Conservation (phyloP, 2,888 invertebrate species). For the Synanthedon tipuliformis region DNA sequence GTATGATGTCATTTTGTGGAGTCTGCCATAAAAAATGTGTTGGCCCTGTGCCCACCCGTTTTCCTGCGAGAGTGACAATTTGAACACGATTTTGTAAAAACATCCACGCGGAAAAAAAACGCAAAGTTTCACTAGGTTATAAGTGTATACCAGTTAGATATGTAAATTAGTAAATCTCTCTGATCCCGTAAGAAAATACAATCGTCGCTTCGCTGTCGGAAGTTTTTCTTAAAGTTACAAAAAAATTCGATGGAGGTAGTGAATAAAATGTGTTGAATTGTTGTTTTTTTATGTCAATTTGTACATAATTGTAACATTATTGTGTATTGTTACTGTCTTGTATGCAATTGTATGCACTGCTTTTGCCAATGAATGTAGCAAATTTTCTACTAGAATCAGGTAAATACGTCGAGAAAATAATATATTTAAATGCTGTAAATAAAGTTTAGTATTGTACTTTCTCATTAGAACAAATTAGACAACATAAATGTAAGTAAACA, state of each 20-base stretch:
- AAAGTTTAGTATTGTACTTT: no score
- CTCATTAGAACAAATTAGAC: no score
- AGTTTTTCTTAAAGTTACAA: not conserved
- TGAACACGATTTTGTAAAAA: constrained; percentile 41
- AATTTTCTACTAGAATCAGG: no score
- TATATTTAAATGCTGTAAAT: no score
- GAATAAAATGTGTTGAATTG: not conserved
- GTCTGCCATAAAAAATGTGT: constrained; percentile 57
- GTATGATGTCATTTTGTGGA: constrained; percentile 66
- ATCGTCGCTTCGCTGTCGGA: not conserved
- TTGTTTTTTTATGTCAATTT: not conserved
- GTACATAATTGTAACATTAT: not conserved
- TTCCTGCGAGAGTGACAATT: constrained; percentile 52
- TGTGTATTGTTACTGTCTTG: not conserved
- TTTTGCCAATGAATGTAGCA: no score
- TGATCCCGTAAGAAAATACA: not conserved
- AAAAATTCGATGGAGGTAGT: not conserved
- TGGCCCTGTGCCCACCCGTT: constrained; percentile 69
- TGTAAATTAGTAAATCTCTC: constrained; percentile 25
- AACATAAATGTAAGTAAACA: no score
- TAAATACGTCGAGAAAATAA: no score
- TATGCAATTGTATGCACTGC: not conserved
- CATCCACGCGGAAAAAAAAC: constrained; percentile 43
- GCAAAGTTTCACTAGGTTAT: constrained; percentile 50
- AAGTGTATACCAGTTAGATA: constrained; percentile 37